Percentiles rank a stretch among this genome's conserved stretches.
Evolutionary conservation across 2,113 vertebrate genomes (phyloP).

Genomic region (Gymnobelideus leadbeateri): DNA sequence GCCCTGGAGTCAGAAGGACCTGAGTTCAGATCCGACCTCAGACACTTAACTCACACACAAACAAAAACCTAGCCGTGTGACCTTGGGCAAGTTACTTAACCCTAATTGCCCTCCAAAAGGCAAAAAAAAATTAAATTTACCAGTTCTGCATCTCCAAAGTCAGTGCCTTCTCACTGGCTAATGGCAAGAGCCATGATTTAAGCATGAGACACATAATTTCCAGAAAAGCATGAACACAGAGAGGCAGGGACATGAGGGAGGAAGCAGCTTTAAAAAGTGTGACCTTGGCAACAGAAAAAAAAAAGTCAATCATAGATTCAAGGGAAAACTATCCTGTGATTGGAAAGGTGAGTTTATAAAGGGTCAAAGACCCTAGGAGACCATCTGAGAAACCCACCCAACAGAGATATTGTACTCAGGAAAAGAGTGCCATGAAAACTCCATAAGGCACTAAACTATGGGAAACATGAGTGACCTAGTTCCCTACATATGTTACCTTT

Average conservation of each 20-base stretch:
- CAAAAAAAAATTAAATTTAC: too few species aligned
- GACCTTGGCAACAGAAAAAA: not conserved
- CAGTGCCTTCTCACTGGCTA: too few species aligned
- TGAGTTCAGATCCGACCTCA: too few species aligned
- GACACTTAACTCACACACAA: too few species aligned
- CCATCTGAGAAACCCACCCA: not conserved
- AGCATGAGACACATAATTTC: not conserved
- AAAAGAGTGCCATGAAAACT: not conserved
- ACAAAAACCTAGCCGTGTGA: too few species aligned
- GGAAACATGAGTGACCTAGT: too few species aligned
- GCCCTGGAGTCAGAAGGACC: too few species aligned
- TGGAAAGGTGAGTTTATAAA: not conserved
- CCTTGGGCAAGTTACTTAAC: too few species aligned
- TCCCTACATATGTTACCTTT: too few species aligned
- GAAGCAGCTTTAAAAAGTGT: not conserved
- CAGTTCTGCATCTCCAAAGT: not conserved
- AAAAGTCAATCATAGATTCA: not conserved
- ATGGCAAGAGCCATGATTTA: not conserved
- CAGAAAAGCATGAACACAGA: not conserved
- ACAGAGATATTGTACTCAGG: not conserved
- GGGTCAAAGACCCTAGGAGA: not conserved
- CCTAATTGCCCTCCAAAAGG: too few species aligned
- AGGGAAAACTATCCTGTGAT: not conserved
- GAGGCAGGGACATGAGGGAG: not conserved
- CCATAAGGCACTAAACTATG: not conserved